Evolutionary conservation across 2,113 vertebrate species (phyloP), one percentile per base, ranked within the genome.

Genomic region (Thalassarche chlororhynchos): DNA sequence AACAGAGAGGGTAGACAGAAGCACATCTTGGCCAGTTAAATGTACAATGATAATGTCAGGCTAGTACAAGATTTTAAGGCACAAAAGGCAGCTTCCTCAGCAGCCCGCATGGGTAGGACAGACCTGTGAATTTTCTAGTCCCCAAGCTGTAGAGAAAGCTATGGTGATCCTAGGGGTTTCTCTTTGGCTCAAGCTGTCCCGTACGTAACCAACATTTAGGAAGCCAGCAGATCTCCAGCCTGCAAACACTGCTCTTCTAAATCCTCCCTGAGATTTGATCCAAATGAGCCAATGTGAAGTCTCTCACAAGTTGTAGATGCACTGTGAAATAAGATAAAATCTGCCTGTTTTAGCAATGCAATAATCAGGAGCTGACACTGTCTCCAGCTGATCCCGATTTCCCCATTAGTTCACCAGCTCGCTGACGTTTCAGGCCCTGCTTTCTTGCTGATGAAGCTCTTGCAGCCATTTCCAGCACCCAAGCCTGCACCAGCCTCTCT

Each of bases 141-240:
- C 25, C 15, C 36, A 51, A 0, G 24, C 14, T 34, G 31, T 5
- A 44, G 31, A 6, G 34, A 70, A 62, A 68, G 51, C 29, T 47
- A 2, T 7, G 26, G 14, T 36, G 54, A 21, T 38, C 78, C 42
- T 5, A n/a, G 12, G 34, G 11, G 16, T 14, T 23, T 61, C 55
- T 47, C 47, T 82, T 84, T 1, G 10, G 42, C 47, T 61, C 2
- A 5, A 38, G 52, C 29, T 70, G 57, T 7, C 64, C 66, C 1
- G 0, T 8, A 47, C 1, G 0, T 49, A 57, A 32, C 24, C 40
- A 61, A 5, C 21, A 14, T 40, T 46, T 3, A 42, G 66, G 51
- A 74, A 65, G 20, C 31, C 32, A 72, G 60, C 28, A 51, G 65
- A 78, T 51, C 52, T 65, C 14, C 58, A 84, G 42, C 36, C 58